A percentile compares a stretch with the other conserved stretches of the same genome.
Evolutionary conservation across 2,113 vertebrate species (phyloP).

Genomic region (Paraplagusia blochii): DNA sequence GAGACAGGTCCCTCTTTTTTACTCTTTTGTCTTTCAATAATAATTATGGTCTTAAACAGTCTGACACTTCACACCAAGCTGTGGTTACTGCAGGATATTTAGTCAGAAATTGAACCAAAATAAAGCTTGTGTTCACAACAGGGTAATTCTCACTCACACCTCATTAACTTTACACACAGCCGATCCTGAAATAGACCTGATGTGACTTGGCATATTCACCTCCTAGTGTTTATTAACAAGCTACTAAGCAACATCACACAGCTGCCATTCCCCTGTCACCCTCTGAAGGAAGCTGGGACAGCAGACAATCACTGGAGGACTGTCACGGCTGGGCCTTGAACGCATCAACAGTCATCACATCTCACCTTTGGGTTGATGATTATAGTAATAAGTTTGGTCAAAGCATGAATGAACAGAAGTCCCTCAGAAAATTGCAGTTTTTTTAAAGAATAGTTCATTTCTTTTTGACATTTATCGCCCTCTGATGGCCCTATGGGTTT

Average conservation of each 20-base stretch:
- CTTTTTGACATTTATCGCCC: too few relatives aligned
- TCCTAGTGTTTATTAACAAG: slow-evolving; percentile 26
- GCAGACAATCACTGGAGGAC: not conserved
- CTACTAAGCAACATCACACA: slow-evolving; percentile 23
- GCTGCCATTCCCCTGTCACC: slow-evolving; percentile 1
- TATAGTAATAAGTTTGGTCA: too few relatives aligned
- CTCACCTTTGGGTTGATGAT: too few relatives aligned
- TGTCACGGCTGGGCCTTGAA: too few relatives aligned
- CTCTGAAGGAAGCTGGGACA: not conserved
- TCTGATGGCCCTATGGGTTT: too few relatives aligned
- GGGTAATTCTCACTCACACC: slow-evolving; percentile 27
- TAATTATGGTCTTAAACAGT: not conserved
- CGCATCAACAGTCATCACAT: too few relatives aligned
- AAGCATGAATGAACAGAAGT: too few relatives aligned
- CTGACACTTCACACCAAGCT: not conserved
- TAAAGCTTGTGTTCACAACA: slow-evolving; percentile 14
- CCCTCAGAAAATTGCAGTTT: too few relatives aligned
- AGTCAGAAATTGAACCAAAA: slow-evolving; percentile 1
- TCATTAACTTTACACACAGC: slow-evolving; percentile 25
- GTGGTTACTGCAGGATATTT: not conserved
- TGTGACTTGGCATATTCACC: slow-evolving; percentile 42
- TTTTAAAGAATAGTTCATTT: too few relatives aligned
- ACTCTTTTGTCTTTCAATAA: too few relatives aligned
- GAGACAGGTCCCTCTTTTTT: too few relatives aligned
- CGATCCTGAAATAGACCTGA: slow-evolving; percentile 33